phyloP scores from a whole-genome alignment of 2,888 invertebrate genomes.

The Epirrhoe tristata region DNA sequence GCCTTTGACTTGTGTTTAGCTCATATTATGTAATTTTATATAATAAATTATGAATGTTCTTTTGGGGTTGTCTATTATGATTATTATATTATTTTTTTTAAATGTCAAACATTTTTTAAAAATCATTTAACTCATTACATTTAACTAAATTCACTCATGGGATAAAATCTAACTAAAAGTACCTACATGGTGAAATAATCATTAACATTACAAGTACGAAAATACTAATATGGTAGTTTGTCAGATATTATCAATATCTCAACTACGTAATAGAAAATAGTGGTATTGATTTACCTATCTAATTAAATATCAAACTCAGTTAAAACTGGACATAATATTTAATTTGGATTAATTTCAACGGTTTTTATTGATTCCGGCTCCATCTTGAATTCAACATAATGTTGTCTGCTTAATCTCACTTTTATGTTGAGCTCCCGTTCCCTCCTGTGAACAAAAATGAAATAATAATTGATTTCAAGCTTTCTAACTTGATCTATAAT shows the following conservation, averaged over 20 bases:
- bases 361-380: slow-evolving; percentile 75
- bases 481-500: no score
- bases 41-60: slow-evolving; percentile 1
- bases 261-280: no score
- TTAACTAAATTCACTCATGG: background rate
- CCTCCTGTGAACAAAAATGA: slow-evolving; percentile 54
- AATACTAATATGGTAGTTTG: no score
- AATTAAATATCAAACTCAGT: background rate
- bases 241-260: no score
- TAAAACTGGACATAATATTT: slow-evolving; percentile 28
- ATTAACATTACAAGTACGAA: no score
- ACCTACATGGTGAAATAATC: no score
- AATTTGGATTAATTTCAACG: slow-evolving; percentile 70
- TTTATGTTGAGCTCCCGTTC: slow-evolving; percentile 55
- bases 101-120: background rate
- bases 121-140: no score
- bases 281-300: no score
- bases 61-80: background rate
- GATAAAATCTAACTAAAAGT: no score
- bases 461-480: background rate
- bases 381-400: slow-evolving; percentile 63
- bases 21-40: background rate
- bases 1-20: background rate
- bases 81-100: background rate
- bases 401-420: slow-evolving; percentile 52